Percentiles rank a stretch among this genome's conserved stretches.
Evolutionary conservation across 2,888 invertebrate genomes (phyloP).

Genomic region (Platypus cylindrus): DNA sequence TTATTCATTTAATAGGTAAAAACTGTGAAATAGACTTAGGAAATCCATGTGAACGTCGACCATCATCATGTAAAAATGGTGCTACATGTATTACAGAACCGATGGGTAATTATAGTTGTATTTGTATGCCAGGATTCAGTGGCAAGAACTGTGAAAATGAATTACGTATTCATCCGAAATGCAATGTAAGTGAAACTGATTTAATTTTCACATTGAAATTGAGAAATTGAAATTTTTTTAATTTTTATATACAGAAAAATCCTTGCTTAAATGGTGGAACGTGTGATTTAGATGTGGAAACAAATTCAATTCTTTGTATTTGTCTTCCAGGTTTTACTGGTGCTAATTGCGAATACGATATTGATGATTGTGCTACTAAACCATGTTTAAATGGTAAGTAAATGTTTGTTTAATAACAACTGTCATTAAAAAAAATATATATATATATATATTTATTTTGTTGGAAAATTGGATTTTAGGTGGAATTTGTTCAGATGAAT

Average conservation of each 20-base stretch:
- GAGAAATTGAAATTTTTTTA: too few relatives aligned
- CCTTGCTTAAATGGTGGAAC: conserved; percentile 72
- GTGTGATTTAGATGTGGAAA: conserved; percentile 52
- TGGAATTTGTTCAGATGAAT: conserved; percentile 52
- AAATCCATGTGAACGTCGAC: conserved; percentile 49
- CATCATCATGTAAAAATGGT: conserved; percentile 58
- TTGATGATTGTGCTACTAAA: conserved; percentile 60
- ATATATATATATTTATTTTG: background rate
- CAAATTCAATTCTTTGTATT: conserved; percentile 18
- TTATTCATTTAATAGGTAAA: conserved; percentile 32
- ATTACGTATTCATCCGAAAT: conserved; percentile 53
- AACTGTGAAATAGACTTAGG: conserved; percentile 77
- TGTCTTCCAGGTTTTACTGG: conserved; percentile 49
- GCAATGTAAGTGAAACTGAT: conserved; percentile 35
- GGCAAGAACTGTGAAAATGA: conserved; percentile 62
- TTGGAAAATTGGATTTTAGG: conserved; percentile 5
- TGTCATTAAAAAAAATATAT: background rate
- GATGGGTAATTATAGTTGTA: conserved; percentile 58
- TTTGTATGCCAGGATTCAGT: conserved; percentile 54
- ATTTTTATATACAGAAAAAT: conserved; percentile 29
- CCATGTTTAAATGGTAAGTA: conserved; percentile 52
- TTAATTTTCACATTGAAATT: too few relatives aligned
- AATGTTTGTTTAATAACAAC: background rate
- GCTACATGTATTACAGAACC: conserved; percentile 58
- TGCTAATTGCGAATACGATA: conserved; percentile 54